These are phyloP conservation scores for Phrynocephalus vlangalii DNA, from an alignment of 2,797 vertebrate species.

Conservation along the genomic window DNA sequence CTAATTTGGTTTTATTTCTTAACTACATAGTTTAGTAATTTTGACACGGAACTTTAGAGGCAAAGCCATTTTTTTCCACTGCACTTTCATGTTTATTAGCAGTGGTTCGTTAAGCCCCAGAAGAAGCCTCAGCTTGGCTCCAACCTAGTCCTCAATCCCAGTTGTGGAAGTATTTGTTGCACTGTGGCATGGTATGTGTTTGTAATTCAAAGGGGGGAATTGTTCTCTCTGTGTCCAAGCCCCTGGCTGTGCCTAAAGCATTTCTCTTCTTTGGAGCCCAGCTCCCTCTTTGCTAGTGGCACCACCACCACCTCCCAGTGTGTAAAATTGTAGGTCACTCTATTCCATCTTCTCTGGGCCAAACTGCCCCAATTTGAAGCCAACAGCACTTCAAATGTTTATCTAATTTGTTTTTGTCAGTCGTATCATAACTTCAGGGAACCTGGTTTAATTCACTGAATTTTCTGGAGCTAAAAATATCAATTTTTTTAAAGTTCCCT, in stretches of 20 bases:
- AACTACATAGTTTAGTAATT: background rate
- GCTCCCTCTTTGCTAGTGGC: background rate
- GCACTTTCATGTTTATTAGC: too few relatives aligned
- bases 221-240: background rate
- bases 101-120: background rate
- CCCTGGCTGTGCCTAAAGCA: background rate
- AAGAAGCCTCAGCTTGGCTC: background rate
- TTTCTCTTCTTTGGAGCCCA: background rate
- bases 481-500: conserved; percentile 61
- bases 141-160: background rate
- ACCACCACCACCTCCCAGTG: background rate
- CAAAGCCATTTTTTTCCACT: background rate
- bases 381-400: conserved; percentile 60
- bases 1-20: background rate
- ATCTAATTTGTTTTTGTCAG: conserved; percentile 55
- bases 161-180: background rate
- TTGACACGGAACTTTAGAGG: background rate
- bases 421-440: conserved; percentile 56
- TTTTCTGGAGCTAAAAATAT: conserved; percentile 68
- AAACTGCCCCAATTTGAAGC: background rate
- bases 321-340: conserved; percentile 3
- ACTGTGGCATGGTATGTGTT: too few relatives aligned
- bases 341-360: conserved; percentile 1
- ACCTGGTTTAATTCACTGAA: conserved; percentile 67
- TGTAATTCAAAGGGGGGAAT: background rate